phyloP scores from a whole-genome alignment of 1,140 invertebrate genomes.

The Campoletis sonorensis region DNA sequence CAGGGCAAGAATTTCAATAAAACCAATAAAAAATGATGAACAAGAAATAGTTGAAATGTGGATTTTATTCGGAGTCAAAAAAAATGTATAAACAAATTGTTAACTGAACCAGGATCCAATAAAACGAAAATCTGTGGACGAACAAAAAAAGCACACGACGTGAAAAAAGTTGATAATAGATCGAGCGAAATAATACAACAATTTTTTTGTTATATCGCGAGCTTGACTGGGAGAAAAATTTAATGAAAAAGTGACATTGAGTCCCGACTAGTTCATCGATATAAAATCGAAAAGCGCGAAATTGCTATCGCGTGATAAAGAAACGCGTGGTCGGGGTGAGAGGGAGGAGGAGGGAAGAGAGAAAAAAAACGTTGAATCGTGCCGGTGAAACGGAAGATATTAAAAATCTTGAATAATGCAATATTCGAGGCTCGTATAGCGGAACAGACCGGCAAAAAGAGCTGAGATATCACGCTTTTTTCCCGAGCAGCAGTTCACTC shows the following conservation, averaged over 20 bases:
- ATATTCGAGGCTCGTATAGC: conserved; percentile 6
- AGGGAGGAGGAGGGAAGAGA: conserved; percentile 24
- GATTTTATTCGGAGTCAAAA: too few species aligned
- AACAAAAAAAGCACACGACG: too few species aligned
- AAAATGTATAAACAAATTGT: too few species aligned
- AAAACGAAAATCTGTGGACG: too few species aligned
- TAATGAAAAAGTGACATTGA: neutral
- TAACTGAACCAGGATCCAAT: too few species aligned
- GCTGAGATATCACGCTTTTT: conserved; percentile 41
- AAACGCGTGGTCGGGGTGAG: neutral
- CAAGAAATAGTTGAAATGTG: neutral
- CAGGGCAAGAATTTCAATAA: neutral
- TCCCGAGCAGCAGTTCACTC: conserved; percentile 40
- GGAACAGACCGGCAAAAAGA: conserved; percentile 3
- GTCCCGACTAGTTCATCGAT: neutral
- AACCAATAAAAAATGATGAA: neutral
- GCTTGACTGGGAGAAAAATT: neutral
- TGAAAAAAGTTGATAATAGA: too few species aligned
- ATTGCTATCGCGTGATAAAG: neutral
- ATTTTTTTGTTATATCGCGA: neutral
- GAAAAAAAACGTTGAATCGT: conserved; percentile 24
- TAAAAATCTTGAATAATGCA: conserved; percentile 27
- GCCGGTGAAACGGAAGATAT: conserved; percentile 14
- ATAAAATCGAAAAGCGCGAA: conserved; percentile 10
- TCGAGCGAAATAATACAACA: too few species aligned